These are phyloP conservation scores for Saxicola maurus DNA, from an alignment of 2,797 vertebrate species.

Conservation along the genomic window DNA sequence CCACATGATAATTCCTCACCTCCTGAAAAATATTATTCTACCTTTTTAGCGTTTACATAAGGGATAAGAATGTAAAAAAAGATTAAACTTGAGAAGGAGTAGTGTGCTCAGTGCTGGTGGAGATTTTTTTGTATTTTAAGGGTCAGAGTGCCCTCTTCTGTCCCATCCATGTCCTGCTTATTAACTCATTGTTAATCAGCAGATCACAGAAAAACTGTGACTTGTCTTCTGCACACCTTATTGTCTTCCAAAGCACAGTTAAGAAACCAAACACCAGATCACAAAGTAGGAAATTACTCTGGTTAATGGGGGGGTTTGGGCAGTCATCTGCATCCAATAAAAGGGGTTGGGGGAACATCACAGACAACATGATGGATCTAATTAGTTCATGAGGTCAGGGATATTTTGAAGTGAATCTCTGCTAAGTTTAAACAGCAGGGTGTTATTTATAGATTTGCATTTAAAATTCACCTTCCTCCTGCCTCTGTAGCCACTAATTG, in stretches of 20 bases:
- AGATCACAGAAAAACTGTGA: background rate
- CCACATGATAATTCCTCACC: background rate
- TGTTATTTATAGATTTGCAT: background rate
- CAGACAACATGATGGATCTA: background rate
- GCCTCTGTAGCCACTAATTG: background rate
- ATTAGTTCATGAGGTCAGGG: background rate
- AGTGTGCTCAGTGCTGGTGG: rapidly evolving
- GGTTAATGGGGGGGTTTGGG: background rate
- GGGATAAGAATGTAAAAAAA: background rate
- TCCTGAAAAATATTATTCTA: background rate
- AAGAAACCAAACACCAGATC: background rate
- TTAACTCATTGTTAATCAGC: background rate
- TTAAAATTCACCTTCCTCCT: background rate
- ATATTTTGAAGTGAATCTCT: background rate
- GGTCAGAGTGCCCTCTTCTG: constrained; percentile 43
- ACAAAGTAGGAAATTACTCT: background rate
- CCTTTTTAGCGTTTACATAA: background rate
- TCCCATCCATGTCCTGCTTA: background rate
- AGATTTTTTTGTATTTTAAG: background rate
- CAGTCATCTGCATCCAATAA: background rate
- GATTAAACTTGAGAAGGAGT: background rate
- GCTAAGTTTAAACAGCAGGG: rapidly evolving
- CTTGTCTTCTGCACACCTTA: background rate
- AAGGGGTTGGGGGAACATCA: background rate
- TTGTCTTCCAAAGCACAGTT: background rate